A percentile compares a stretch with the other conserved stretches of the same genome.
Evolutionary conservation across 2,113 vertebrate genomes (phyloP).

Genomic region (Hippopotamus amphibius): DNA sequence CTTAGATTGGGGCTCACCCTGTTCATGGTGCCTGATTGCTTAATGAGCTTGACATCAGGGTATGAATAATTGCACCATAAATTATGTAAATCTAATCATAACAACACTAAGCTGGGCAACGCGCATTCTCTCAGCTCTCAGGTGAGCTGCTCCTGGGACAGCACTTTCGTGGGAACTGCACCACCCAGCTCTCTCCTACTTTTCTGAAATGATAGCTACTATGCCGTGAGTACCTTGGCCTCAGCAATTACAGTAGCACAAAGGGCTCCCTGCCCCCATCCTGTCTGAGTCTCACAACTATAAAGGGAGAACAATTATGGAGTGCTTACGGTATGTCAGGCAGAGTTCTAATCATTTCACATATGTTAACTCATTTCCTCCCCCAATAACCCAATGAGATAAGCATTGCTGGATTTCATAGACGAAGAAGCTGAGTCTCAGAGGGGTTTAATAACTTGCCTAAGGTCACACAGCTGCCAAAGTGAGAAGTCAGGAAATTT

Average conservation of each 20-base stretch:
- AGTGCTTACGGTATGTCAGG: not conserved
- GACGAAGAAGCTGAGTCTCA: not conserved
- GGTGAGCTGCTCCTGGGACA: slow-evolving; percentile 18
- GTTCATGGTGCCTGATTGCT: slow-evolving; percentile 77
- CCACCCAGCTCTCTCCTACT: not conserved
- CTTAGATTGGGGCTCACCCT: slow-evolving; percentile 24
- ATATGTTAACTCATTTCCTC: not conserved
- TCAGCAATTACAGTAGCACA: not conserved
- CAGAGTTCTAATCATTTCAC: not conserved
- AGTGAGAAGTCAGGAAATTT: not conserved
- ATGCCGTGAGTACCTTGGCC: not conserved
- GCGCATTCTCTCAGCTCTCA: slow-evolving; percentile 76
- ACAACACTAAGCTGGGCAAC: slow-evolving; percentile 46
- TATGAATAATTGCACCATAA: slow-evolving; percentile 73
- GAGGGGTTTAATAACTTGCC: not conserved
- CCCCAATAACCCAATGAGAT: not conserved
- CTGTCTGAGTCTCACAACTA: not conserved
- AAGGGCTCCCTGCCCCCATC: not conserved
- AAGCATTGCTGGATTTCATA: not conserved
- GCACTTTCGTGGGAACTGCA: slow-evolving; percentile 64
- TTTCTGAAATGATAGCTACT: slow-evolving; percentile 30
- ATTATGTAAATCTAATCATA: slow-evolving; percentile 79
- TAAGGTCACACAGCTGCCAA: not conserved
- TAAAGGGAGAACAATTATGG: not conserved
- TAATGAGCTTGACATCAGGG: slow-evolving; percentile 72